Conservation (phyloP, 2,888 invertebrate species). For the Rhogogaster chlorosoma region DNA sequence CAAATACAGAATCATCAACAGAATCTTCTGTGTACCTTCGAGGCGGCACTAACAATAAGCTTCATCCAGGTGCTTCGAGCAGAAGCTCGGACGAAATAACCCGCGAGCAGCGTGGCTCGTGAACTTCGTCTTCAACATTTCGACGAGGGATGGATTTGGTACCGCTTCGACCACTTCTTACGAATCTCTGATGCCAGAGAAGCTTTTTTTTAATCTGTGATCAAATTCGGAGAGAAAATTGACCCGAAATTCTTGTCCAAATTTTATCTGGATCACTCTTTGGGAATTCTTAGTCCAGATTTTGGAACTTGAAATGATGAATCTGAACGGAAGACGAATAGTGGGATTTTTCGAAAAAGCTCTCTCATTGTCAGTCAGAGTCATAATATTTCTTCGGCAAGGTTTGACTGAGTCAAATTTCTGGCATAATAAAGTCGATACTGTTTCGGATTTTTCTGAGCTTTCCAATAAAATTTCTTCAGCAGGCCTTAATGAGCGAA, state of each 20-base stretch:
- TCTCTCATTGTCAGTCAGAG: neutral
- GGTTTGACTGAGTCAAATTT: neutral
- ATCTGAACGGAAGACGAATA: neutral
- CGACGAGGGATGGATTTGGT: neutral
- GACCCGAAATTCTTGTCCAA: neutral
- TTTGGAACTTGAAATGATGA: neutral
- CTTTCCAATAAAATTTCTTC: neutral
- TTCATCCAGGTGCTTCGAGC: neutral
- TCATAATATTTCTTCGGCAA: neutral
- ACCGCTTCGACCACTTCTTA: neutral
- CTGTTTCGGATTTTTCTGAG: neutral
- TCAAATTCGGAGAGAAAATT: neutral
- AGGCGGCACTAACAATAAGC: neutral
- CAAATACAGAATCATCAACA: conserved; percentile 25
- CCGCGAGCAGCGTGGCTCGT: neutral
- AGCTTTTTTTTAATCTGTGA: neutral
- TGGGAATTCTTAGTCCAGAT: neutral
- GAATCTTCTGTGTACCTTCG: neutral
- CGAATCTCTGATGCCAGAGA: neutral
- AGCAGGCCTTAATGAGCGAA: neutral
- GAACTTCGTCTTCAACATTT: too few species aligned
- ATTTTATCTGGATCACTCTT: neutral
- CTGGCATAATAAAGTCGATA: neutral
- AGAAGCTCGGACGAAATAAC: neutral
- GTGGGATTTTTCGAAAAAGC: neutral